Evolutionary conservation across 2,888 invertebrate species (phyloP), one percentile per base, ranked within the genome.

Genomic region (Crioceris asparagi): DNA sequence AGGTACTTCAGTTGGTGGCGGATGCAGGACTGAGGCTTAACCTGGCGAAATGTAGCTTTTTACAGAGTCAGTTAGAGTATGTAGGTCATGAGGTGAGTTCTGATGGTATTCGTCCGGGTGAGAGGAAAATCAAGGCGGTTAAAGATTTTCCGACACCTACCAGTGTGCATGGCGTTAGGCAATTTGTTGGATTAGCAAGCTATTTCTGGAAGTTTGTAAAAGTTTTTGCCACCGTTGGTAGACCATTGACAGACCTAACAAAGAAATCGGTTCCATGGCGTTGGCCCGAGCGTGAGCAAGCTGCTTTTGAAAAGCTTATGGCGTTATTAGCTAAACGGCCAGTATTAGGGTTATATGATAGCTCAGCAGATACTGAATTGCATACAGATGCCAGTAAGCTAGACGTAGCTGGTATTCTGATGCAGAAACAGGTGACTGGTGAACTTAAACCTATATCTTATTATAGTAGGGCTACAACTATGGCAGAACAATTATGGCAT

Each of bases 361-460:
- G 41, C 11, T 29, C 37, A 4, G 36, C 38, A 5, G 35, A 41
- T 8, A 50, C 44, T 7, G 21, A 21, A 21, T 10, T 10, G 10
- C 21, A 21, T 10, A 21, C 21, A 7, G 21, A 21, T 21, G 21
- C 21, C 10, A 21, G 21, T 10, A 7, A 7, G 10, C 6, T 7
- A 21, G 21, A 10, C 10, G 10, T 21, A 6, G 21, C 21, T 7
- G 21, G 46, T 3, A 50, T 54, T 1, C 25, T 58, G 8, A 16
- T 57, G 4, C 56, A 56, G 40, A 36, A 34, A 30, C 11, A 18
- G 11, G 46, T 26, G 2, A 12, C 45, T 5, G 36, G 41, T 4
- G n/a, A n/a, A n/a, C 30, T 51, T 21, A 42, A 50, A 16, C 50
- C 21, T 7, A 21, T 21, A 21, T 6, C 21, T 21, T 21, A 21